These are phyloP conservation scores for Macrosteles quadrilineatus DNA, from an alignment of 1,140 invertebrate species.

Conservation along the genomic window DNA sequence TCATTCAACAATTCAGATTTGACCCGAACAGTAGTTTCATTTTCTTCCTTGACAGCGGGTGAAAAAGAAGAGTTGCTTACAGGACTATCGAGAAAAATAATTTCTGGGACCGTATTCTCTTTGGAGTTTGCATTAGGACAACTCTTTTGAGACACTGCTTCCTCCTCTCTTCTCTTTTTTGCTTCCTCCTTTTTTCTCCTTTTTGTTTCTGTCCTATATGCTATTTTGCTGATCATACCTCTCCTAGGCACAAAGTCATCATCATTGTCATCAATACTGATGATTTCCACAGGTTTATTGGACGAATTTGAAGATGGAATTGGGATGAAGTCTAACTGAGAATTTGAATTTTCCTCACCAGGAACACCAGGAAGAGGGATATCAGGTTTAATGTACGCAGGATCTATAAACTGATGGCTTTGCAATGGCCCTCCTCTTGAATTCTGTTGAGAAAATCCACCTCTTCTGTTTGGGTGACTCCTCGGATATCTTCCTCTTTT, in stretches of 20 bases:
- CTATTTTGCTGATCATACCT: neutral
- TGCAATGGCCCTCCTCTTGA: neutral
- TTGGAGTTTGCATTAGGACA: neutral
- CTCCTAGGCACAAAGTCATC: neutral
- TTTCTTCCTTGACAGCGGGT: neutral
- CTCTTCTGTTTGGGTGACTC: neutral
- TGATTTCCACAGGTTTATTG: neutral
- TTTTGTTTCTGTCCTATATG: neutral
- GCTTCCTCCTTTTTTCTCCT: neutral
- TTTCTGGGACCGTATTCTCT: neutral
- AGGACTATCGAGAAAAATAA: slow-evolving; percentile 5
- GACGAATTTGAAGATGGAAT: neutral
- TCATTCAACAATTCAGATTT: too few relatives aligned
- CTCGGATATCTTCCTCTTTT: neutral
- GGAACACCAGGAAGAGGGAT: neutral
- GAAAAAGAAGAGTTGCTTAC: too few relatives aligned
- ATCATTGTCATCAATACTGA: neutral
- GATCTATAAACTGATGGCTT: neutral
- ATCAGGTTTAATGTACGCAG: slow-evolving; percentile 2
- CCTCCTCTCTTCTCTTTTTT: neutral
- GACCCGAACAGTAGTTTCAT: neutral
- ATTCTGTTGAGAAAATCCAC: neutral
- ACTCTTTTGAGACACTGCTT: neutral
- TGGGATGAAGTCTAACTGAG: neutral
- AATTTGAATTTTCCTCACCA: neutral